Evolutionary conservation across 2,888 invertebrate genomes (phyloP), one percentile per base, ranked within the genome.

Genomic region (Ectropis crepuscularia): DNA sequence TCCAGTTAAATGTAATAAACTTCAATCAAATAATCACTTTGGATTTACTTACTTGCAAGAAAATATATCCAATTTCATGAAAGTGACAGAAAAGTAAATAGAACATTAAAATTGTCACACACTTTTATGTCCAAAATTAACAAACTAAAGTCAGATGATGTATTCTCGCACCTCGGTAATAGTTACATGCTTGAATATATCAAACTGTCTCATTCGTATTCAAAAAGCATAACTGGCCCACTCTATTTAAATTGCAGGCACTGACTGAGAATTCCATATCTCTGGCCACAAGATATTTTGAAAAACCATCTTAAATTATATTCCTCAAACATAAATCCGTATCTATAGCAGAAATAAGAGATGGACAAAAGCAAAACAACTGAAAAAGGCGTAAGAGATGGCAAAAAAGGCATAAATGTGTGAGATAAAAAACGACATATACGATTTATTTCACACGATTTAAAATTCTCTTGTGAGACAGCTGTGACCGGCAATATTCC

Each of bases 381-480:
- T 38, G 62, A 45, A 53, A 63, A 58, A 53, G 58, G 42, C 49
- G 60, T 43, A 60, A 57, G 64, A 64, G 60, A 53, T 65, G 60
- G 60, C 57, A 65, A 60, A 64, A 28, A 65, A 60, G 57, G 57
- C 60, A 61, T 57, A 65, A 65, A 54, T 57, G 63, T 64, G 49
- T 45, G 61, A 60, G 63, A 67, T 70, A 63, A 75, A 72, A 74
- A 72, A 74, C 70, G 74, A 74, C 72, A 61, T 71, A 73, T 74
- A 75, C 73, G 74, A 79, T 79, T 78, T 76, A 77, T 77, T 81
- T 83, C 82, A 78, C 82, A 82, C 80, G 80, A 60, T 73, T 69
- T 61, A 59, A 69, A 72, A 68, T 70, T 67, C 67, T 53, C 58
- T 50, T 51, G 69, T 73, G 75, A 72, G 76, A 78, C 79, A 75